Evolutionary conservation across 2,113 vertebrate genomes (phyloP).

Genomic region (Heterotilapia buettikoferi): DNA sequence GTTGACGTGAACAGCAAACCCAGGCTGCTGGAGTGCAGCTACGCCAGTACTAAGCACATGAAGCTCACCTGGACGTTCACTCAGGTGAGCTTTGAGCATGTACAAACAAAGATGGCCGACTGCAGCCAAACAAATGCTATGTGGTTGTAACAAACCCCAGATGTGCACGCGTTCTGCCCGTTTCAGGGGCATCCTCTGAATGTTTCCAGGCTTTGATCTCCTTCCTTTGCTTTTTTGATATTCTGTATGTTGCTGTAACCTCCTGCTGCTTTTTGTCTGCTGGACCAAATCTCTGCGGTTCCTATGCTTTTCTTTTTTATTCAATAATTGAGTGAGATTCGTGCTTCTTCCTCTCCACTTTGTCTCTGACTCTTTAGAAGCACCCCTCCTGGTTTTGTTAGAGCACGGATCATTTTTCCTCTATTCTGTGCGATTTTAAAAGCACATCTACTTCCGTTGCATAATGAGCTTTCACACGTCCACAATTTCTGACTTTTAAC

Average conservation of each 20-base stretch:
- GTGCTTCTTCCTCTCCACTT: background rate
- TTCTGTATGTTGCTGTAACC: background rate
- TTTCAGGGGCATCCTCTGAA: background rate
- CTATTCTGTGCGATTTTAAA: background rate
- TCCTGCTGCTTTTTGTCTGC: background rate
- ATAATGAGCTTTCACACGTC: slow-evolving; percentile 33
- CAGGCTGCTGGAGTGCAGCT: slow-evolving; percentile 91
- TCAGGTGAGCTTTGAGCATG: slow-evolving; percentile 67
- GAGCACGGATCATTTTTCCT: background rate
- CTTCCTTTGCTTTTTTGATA: background rate
- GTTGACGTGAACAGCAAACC: slow-evolving; percentile 94
- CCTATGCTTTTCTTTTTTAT: background rate
- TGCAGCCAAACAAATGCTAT: background rate
- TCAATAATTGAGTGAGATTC: background rate
- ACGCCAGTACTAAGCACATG: slow-evolving; percentile 91
- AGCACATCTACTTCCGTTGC: background rate
- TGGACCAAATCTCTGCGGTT: background rate
- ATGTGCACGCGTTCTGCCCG: background rate
- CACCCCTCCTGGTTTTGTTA: background rate
- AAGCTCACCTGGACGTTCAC: slow-evolving; percentile 93
- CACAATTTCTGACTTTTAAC: slow-evolving; percentile 13
- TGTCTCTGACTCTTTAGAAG: background rate
- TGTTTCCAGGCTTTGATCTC: background rate
- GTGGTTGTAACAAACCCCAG: background rate
- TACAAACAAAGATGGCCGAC: background rate